These are phyloP conservation scores for Coelogynopora nodosa DNA, from an alignment of 2,888 invertebrate genomes.

Conservation along the genomic window DNA sequence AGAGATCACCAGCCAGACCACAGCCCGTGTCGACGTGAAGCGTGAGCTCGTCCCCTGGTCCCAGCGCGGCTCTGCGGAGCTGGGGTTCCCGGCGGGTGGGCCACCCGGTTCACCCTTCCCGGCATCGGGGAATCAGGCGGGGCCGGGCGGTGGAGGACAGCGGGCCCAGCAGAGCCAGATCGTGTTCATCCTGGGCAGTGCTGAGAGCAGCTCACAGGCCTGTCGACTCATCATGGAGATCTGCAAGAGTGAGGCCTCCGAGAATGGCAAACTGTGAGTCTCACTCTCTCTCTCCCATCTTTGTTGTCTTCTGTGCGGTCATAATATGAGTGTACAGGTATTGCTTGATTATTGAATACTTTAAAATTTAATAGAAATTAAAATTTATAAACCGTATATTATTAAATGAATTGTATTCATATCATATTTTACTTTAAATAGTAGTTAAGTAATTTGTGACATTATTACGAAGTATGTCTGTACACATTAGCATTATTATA, in stretches of 20 bases:
- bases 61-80: neutral
- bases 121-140: conserved; percentile 47
- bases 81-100: no score
- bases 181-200: conserved; percentile 73
- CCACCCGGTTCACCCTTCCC: no score
- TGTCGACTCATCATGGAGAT: conserved; percentile 93
- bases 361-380: no score
- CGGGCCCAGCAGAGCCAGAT: conserved; percentile 42
- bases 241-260: conserved; percentile 90
- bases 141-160: neutral
- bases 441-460: no score
- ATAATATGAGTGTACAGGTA: no score
- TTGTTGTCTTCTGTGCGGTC: neutral
- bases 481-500: no score
- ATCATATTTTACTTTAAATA: no score
- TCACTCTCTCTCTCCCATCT: neutral
- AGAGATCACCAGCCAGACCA: conserved; percentile 77
- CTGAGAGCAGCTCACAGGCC: conserved; percentile 95
- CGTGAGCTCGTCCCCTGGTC: conserved; percentile 22
- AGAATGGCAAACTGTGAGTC: no score
- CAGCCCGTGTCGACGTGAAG: conserved; percentile 58
- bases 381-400: no score
- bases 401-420: no score
- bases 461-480: no score
- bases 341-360: no score